Evolutionary conservation across 2,113 vertebrate species (phyloP), one percentile per base, ranked within the genome.

Genomic region (Myrmecophaga tridactyla): DNA sequence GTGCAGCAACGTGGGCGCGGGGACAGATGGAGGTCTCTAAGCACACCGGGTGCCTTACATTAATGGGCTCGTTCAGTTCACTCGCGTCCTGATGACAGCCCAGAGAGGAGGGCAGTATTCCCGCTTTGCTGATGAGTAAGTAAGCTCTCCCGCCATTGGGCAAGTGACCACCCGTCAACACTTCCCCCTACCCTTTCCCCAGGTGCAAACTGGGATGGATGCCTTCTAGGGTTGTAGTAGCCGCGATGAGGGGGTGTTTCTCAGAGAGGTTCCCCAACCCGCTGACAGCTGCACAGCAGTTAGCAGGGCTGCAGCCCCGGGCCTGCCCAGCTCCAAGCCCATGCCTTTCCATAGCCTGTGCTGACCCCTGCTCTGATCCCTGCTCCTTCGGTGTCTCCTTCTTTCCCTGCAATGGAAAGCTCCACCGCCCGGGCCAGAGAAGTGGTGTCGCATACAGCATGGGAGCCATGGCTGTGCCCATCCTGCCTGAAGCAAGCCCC

Each of bases 51-150:
- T 0, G 1, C 60, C 60, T 41, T 36, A 4, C 13, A 62, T n/a
- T 39, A 46, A 18, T 3, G 3, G 17, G 51, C 13, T 67, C 46
- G 1, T 65, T 75, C 62, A 46, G 34, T 18, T 34, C 34, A 31
- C 8, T 36, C 43, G 27, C 12, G 14, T 11, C 25, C 51, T 67
- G 43, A 15, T 14, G 25, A 46, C 34, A 46, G 13, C 10, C 63
- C 70, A 1, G 4, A 46, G 72, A 92, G 36, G 46, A 73, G 3
- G 13, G 14, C 12, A 6, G 36, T 29, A 21, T 60, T 72, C 81
- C 77, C 46, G 15, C 73, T 73, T 29, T 78, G 72, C 56, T 91
- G 83, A 75, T 56, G 62, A 87, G 43, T 73, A 85, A n/a, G 31
- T 14, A 27, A 41, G 34, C 46, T 69, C n/a, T 56, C 21, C 39